Evolutionary conservation across 2,888 invertebrate genomes (phyloP), one percentile per base, ranked within the genome.

Genomic region (Chrysotoxum bicinctum): DNA sequence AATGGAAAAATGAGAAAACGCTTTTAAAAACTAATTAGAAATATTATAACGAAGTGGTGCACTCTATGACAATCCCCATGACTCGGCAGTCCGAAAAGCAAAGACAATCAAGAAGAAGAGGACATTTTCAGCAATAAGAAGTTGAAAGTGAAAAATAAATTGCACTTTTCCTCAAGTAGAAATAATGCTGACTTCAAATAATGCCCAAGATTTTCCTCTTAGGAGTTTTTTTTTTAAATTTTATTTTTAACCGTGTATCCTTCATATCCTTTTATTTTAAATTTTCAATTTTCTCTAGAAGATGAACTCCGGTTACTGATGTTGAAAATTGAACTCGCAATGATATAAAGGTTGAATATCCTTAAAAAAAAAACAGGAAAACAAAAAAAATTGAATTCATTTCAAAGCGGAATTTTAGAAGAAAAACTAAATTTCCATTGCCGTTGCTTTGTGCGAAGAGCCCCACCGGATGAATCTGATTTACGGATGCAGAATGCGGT

Each of bases 141-240:
- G 58, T 40, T 72, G 60, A 73, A 76, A 72, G 76, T 82, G 72
- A 23, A 82, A 73, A 82, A 82, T 77, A 77, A 66, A 82, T 82
- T 82, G 77, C 82, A 72, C 72, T 72, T 43, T 72, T 66, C 66
- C 16, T 82, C 70, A 70, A 82, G 81, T 70, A 72, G 45, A 14
- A 66, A 19, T 26, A 19, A 66, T 35, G 48, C 50, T 64, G 43
- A 43, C 43, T 58, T 58, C 43, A 76, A 72, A 81, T 76, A 76
- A 72, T 72, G 66, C 81, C 72, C 58, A 77, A 62, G 76, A 68
- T 45, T 73, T 77, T 60, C 76, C 69, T 75, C 54, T 80, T 74
- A 80, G 69, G 9, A 52, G 1, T 23, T 40, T 50, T 10, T 8
- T 43, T 66, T n/a, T 45, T 45, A n/a, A 37, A 21, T 56, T 43